Evolutionary conservation across 2,113 vertebrate genomes (phyloP).

Genomic region (Eublepharis macularius): DNA sequence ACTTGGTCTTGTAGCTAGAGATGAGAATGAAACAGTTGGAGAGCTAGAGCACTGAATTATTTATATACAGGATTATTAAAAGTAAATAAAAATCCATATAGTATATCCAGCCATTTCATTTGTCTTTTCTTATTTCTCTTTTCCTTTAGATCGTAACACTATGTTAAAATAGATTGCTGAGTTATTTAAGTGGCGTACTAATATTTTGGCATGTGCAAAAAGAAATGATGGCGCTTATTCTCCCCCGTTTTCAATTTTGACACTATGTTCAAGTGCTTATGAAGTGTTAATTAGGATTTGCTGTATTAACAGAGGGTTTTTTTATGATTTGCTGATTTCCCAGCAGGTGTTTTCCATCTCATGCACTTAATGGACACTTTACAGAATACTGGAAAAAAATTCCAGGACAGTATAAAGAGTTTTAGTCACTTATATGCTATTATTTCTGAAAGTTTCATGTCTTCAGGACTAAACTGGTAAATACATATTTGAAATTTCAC

Average conservation of each 20-base stretch:
- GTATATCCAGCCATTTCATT: conserved; percentile 30
- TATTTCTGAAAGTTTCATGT: conserved; percentile 25
- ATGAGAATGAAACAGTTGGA: conserved; percentile 48
- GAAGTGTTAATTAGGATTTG: conserved; percentile 31
- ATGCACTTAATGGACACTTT: neutral
- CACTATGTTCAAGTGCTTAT: conserved; percentile 7
- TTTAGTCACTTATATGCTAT: neutral
- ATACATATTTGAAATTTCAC: neutral
- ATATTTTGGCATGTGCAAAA: conserved; percentile 53
- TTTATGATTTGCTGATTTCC: neutral
- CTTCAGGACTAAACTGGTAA: conserved; percentile 8
- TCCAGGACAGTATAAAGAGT: conserved; percentile 19
- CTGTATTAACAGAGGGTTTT: neutral
- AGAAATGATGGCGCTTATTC: conserved; percentile 9
- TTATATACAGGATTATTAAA: conserved; percentile 54
- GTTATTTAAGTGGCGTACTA: conserved; percentile 36
- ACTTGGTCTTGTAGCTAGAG: conserved; percentile 42
- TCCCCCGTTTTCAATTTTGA: neutral
- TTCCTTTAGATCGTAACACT: conserved; percentile 39
- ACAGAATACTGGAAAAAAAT: neutral
- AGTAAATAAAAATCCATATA: conserved; percentile 53
- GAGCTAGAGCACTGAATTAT: conserved; percentile 42
- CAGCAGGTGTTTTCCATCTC: neutral
- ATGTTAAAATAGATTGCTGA: conserved; percentile 31
- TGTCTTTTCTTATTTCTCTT: conserved; percentile 43